These are phyloP conservation scores for Lapara coniferarum DNA, from an alignment of 2,888 invertebrate genomes.

Conservation along the genomic window DNA sequence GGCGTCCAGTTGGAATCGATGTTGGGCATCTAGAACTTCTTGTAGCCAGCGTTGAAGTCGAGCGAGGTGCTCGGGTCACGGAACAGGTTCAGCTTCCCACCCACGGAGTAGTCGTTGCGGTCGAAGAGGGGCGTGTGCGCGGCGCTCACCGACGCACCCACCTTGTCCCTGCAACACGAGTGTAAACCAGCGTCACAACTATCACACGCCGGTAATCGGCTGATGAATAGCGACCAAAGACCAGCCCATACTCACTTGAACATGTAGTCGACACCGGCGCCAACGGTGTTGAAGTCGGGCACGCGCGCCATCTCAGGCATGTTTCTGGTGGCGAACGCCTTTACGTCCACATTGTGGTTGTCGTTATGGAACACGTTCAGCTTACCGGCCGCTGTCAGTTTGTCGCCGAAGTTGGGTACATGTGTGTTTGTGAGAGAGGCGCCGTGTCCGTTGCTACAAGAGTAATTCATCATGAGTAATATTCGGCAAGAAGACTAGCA, in stretches of 20 bases:
- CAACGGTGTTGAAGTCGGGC: conserved; percentile 62
- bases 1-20: conserved; percentile 51
- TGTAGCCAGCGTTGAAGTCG: conserved; percentile 56
- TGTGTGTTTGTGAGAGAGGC: conserved; percentile 47
- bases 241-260: conserved; percentile 19
- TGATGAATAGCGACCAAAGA: not conserved
- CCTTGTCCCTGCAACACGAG: conserved; percentile 43
- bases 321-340: conserved; percentile 57
- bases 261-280: conserved; percentile 60
- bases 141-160: conserved; percentile 48
- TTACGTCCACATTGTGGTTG: conserved; percentile 54
- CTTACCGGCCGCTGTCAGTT: conserved; percentile 49
- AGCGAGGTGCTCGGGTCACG: conserved; percentile 42
- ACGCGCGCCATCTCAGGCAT: conserved; percentile 51
- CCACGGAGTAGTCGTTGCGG: conserved; percentile 53
- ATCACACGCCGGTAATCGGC: not conserved
- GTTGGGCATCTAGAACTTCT: conserved; percentile 51
- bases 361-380: conserved; percentile 50
- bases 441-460: conserved; percentile 56
- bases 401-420: conserved; percentile 52
- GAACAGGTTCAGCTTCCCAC: conserved; percentile 55
- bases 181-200: not conserved
- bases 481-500: not conserved
- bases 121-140: conserved; percentile 50
- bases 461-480: not conserved